These are phyloP conservation scores for Okapia johnstoni DNA, from an alignment of 2,113 vertebrate genomes.

Conservation along the genomic window DNA sequence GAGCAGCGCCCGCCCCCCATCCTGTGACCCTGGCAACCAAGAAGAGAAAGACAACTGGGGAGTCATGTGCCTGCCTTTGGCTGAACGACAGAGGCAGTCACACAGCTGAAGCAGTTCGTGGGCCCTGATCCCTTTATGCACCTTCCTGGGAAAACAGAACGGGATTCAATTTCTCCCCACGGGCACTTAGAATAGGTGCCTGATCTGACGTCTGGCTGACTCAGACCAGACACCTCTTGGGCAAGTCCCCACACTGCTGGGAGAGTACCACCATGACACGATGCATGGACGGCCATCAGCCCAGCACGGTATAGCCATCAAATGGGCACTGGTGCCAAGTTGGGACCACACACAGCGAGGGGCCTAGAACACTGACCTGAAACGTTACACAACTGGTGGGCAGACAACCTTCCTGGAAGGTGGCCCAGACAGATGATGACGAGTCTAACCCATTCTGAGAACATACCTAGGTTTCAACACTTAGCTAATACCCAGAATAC, in stretches of 20 bases:
- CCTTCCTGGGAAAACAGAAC: background rate
- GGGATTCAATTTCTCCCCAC: background rate
- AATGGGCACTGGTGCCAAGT: background rate
- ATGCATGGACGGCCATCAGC: background rate
- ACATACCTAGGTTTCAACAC: background rate
- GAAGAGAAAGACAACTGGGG: conserved; percentile 17
- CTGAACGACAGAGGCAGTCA: background rate
- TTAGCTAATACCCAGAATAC: background rate
- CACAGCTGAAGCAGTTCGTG: background rate
- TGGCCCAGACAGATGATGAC: background rate
- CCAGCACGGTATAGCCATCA: background rate
- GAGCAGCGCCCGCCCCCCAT: background rate
- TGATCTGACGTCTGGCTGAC: background rate
- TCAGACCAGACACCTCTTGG: background rate
- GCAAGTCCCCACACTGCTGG: background rate
- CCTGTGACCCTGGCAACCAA: conserved; percentile 53
- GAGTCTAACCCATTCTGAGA: background rate
- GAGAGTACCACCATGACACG: background rate
- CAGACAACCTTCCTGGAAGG: background rate
- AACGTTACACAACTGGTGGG: background rate
- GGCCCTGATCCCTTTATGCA: background rate
- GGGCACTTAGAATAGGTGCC: background rate
- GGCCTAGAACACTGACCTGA: too few relatives aligned
- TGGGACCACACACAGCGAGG: too few relatives aligned
- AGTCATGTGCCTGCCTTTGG: conserved; percentile 51